Evolutionary conservation across 1,140 invertebrate genomes (phyloP).

Genomic region (Heterodera schachtii): DNA sequence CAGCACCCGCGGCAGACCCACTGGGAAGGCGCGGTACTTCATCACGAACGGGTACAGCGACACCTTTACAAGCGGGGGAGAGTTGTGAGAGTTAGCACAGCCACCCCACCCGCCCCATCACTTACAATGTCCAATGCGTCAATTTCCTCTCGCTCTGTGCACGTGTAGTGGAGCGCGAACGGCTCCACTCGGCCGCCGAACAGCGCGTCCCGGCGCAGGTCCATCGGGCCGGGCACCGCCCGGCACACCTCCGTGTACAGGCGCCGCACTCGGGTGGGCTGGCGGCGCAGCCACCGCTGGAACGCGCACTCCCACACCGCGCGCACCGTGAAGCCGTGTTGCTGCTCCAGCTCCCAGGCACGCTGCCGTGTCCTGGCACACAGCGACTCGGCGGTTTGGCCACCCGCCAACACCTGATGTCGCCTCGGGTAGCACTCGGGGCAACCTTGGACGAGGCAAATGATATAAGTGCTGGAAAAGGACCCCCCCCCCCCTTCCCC

Average conservation of each 20-base stretch:
- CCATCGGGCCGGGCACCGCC: constrained; percentile 12
- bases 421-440: constrained; percentile 16
- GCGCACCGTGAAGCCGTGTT: background rate
- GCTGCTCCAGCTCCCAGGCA: background rate
- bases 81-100: no score
- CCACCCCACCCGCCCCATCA: background rate
- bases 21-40: constrained; percentile 8
- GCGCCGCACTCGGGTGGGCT: constrained; percentile 84
- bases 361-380: background rate
- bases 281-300: constrained; percentile 65
- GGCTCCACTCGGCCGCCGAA: background rate
- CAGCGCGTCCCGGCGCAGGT: background rate
- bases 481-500: no score
- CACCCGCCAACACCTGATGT: background rate
- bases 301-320: background rate
- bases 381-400: no score
- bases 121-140: background rate
- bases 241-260: constrained; percentile 66
- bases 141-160: background rate
- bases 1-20: background rate
- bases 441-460: background rate
- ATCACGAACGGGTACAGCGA: constrained; percentile 21
- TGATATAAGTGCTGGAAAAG: background rate
- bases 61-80: background rate
- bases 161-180: background rate